These are phyloP conservation scores for Chymomyza costata DNA, from an alignment of 1,140 invertebrate genomes.

Conservation along the genomic window DNA sequence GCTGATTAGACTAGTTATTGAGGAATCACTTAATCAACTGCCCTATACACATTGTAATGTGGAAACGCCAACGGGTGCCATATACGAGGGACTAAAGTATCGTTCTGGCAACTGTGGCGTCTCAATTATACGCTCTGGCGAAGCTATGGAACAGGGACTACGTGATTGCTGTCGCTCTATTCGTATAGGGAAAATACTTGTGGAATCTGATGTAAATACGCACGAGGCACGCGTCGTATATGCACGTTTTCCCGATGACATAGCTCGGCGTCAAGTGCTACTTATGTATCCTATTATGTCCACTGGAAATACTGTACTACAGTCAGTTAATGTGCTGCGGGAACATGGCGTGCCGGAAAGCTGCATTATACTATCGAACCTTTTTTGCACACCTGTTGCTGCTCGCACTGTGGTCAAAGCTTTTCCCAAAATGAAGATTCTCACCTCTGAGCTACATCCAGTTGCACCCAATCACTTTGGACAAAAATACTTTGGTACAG, in stretches of 20 bases:
- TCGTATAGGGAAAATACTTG: constrained; percentile 97
- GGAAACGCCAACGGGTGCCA: constrained; percentile 92
- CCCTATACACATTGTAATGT: constrained; percentile 93
- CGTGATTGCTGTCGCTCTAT: constrained; percentile 98
- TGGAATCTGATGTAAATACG: constrained; percentile 97
- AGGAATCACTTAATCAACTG: constrained; percentile 98
- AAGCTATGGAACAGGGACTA: constrained; percentile 98
- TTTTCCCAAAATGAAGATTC: constrained; percentile 95
- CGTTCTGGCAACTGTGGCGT: constrained; percentile 98
- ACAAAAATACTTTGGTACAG: constrained; percentile 98
- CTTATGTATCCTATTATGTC: constrained; percentile 99
- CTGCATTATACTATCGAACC: constrained; percentile 95
- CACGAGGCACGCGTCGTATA: constrained; percentile 98
- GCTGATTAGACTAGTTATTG: constrained; percentile 95
- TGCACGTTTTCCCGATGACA: constrained; percentile 98
- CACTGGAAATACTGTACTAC: constrained; percentile 94
- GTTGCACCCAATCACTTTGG: constrained; percentile 99
- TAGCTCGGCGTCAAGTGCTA: constrained; percentile 91
- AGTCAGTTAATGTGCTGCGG: constrained; percentile 93
- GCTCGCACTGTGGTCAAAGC: constrained; percentile 89
- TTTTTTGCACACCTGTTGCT: constrained; percentile 96
- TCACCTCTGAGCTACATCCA: constrained; percentile 95
- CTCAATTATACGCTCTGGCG: constrained; percentile 95
- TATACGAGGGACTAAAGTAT: constrained; percentile 94
- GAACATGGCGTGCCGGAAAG: constrained; percentile 95